Evolutionary conservation across 2,888 invertebrate species (phyloP).

Genomic region (Villa cingulata): DNA sequence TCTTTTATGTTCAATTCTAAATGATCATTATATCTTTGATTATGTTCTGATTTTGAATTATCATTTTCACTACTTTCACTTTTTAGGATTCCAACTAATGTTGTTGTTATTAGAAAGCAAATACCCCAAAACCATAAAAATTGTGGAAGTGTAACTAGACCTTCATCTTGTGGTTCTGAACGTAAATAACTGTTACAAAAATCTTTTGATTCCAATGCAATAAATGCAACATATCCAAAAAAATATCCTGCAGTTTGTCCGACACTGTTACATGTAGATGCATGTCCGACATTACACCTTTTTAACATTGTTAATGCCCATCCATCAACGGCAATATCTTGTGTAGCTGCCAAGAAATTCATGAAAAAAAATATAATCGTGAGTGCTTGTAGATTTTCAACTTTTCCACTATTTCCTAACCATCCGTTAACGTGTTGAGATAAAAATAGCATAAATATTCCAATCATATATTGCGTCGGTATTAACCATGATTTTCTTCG

Average conservation of each 20-base stretch:
- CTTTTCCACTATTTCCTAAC: constrained; percentile 48
- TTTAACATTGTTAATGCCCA: constrained; percentile 99
- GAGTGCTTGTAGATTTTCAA: constrained; percentile 53
- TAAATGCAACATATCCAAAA: constrained; percentile 89
- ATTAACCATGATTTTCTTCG: constrained; percentile 91
- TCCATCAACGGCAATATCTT: constrained; percentile 98
- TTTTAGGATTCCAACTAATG: constrained; percentile 79
- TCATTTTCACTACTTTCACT: constrained; percentile 45
- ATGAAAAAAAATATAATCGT: constrained; percentile 79
- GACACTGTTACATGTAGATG: constrained; percentile 96
- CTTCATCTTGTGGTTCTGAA: constrained; percentile 50
- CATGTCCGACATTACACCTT: constrained; percentile 94
- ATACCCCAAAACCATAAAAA: constrained; percentile 94
- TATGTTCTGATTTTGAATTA: constrained; percentile 31
- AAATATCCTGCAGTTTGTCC: constrained; percentile 98
- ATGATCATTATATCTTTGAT: constrained; percentile 25
- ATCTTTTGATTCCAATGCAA: constrained; percentile 88
- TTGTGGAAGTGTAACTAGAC: constrained; percentile 58
- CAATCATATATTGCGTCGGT: constrained; percentile 84
- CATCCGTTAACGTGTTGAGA: constrained; percentile 63
- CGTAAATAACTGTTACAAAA: constrained; percentile 92
- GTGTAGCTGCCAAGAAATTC: constrained; percentile 95
- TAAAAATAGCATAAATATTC: constrained; percentile 76
- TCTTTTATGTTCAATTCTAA: constrained; percentile 42
- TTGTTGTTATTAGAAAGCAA: constrained; percentile 79